Evolutionary conservation across 2,888 invertebrate species (phyloP), one percentile per base, ranked within the genome.

Genomic region (Meiosimyza platycephala): DNA sequence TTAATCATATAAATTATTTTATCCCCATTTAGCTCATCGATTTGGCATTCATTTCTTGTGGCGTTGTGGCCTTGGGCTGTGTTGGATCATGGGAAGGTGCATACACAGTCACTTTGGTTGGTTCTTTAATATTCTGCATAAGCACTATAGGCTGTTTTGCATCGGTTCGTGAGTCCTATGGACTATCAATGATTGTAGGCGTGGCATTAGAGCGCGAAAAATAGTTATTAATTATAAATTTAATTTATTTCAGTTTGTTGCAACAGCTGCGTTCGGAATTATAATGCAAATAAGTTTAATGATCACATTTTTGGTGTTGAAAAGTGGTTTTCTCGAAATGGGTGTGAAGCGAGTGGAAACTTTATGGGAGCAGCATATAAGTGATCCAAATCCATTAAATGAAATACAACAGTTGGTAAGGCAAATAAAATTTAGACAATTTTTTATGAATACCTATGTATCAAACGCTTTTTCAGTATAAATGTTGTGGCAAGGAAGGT

Each of bases 21-120:
- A 15, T 55, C 4, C 6, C 2, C n/a, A 55, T 11, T 55, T 75
- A 84, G 84, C 77, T 75, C 22, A 62, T 79, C 33, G 75, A n/a
- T 75, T 79, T 76, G 74, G 77, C 74, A 71, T 80, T 73, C 73
- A 81, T 84, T 51, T 83, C 85, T 28, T 82, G 80, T 22, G 84
- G 84, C 22, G 84, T 85, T 15, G 79, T 82, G 18, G 78, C 80
- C 48, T 79, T 85, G 73, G 84, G 84, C 48, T 81, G 83, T 40
- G 80, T 84, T 0, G 78, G 81, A 0, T 83, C 83, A 4, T 68
- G 77, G 50, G 70, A 76, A 13, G 84, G 84, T 2, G 85, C 84
- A 55, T 85, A 85, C 76, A 76, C 77, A 2, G 75, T 79, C 28
- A 81, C 83, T 0, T 64, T 78, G 0, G 75, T 81, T 15, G 84